These are phyloP conservation scores for Myathropa florea DNA, from an alignment of 2,888 invertebrate genomes.

Conservation along the genomic window DNA sequence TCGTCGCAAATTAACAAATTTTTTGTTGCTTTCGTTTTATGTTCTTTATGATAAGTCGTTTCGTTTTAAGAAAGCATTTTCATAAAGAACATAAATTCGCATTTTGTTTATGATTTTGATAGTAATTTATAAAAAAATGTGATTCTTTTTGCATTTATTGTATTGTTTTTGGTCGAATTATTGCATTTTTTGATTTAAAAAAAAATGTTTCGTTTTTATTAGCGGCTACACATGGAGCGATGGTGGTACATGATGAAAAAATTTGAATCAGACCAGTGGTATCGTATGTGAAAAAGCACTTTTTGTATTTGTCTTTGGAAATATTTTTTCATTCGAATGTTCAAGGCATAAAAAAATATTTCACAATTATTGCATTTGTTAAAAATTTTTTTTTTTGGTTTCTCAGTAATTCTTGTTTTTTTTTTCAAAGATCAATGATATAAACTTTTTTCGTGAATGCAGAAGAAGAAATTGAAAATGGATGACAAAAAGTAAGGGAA, in stretches of 20 bases:
- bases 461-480: slow-evolving; percentile 8
- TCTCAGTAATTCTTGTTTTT: slow-evolving; percentile 22
- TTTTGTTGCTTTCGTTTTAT: slow-evolving; percentile 55
- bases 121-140: slow-evolving; percentile 33
- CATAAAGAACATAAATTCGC: slow-evolving; percentile 71
- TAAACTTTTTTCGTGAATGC: slow-evolving; percentile 61
- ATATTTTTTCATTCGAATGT: slow-evolving; percentile 52
- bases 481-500: background rate
- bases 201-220: slow-evolving; percentile 43
- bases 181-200: slow-evolving; percentile 21
- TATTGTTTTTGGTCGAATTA: slow-evolving; percentile 53
- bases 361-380: slow-evolving; percentile 48
- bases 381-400: slow-evolving; percentile 37
- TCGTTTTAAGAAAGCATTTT: slow-evolving; percentile 71
- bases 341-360: slow-evolving; percentile 60
- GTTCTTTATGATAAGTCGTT: slow-evolving; percentile 73
- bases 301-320: slow-evolving; percentile 52
- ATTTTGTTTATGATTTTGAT: slow-evolving; percentile 15
- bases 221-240: slow-evolving; percentile 77
- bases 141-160: slow-evolving; percentile 34
- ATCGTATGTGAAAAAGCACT: slow-evolving; percentile 82
- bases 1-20: slow-evolving; percentile 68
- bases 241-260: slow-evolving; percentile 81
- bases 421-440: slow-evolving; percentile 6
- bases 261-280: slow-evolving; percentile 81